phyloP scores from a whole-genome alignment of 2,113 vertebrate genomes.

The Chunga burmeisteri region DNA sequence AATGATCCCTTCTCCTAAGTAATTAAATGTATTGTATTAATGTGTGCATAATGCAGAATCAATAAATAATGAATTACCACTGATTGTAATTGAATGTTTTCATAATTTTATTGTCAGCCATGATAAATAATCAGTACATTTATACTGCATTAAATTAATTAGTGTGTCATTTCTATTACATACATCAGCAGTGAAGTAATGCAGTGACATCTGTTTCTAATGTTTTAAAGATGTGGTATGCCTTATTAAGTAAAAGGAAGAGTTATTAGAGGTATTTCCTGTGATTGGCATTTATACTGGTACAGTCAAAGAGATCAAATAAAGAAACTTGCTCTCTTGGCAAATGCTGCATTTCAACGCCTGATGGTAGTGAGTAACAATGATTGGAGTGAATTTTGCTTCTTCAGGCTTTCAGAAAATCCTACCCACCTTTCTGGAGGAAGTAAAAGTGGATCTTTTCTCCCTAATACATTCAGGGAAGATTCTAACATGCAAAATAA shows the following conservation, averaged over 20 bases:
- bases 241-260: constrained; percentile 75
- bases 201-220: constrained; percentile 77
- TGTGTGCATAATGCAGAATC: constrained; percentile 79
- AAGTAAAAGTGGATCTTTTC: neutral
- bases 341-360: constrained; percentile 38
- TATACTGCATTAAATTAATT: constrained; percentile 86
- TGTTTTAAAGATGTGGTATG: constrained; percentile 74
- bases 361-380: neutral
- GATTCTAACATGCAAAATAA: neutral
- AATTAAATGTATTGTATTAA: constrained; percentile 83
- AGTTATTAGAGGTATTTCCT: constrained; percentile 63
- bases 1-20: constrained; percentile 65
- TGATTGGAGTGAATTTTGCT: neutral
- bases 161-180: constrained; percentile 79
- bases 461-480: neutral
- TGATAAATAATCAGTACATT: constrained; percentile 86
- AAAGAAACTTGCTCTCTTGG: constrained; percentile 32
- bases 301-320: constrained; percentile 41
- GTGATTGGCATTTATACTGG: constrained; percentile 49
- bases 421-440: neutral
- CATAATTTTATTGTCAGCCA: constrained; percentile 84
- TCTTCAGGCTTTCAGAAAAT: neutral
- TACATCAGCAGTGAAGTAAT: constrained; percentile 82
- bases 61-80: constrained; percentile 86
- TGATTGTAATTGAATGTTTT: constrained; percentile 86